Evolutionary conservation across 1,140 invertebrate species (phyloP), one percentile per base, ranked within the genome.

Genomic region (Drosophila equinoxialis): DNA sequence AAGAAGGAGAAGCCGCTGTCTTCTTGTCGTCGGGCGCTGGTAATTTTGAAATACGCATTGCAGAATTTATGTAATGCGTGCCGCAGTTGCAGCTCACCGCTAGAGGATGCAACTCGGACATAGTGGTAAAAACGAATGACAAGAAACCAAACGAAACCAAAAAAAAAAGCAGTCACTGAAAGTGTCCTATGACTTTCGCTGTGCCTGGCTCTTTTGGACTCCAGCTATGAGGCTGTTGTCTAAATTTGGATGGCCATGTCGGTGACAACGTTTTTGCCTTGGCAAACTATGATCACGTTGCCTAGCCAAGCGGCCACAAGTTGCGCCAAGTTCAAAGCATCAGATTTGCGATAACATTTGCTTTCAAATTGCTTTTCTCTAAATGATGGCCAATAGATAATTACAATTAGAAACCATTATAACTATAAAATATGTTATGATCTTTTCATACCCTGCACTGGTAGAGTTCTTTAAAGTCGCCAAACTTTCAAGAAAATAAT

Each of bases 31-130:
- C 68, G 55, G 63, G 81, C 64, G 79, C 64, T 74, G 81, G 81
- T 77, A 87, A 87, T 87, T 83, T 87, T 87, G 84, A 87, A 84
- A 87, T 89, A 87, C 84, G 84, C 84, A 84, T 89, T 77, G 77
- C 80, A 80, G 80, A 87, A 87, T 87, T 87, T 87, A 87, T 87
- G 84, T 84, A 89, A 87, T 87, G 84, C 84, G 84, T 87, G 77
- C 79, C 79, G 68, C 72, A 63, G 69, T 55, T 61, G 67, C 77
- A 63, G 68, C 58, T 72, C 55, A 55, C 67, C 75, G 30, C 59
- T 48, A 58, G 64, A 30, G 71, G 63, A 61, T 62, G 68, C 45
- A 20, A 48, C 17, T 61, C 45, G 70, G 73, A 30, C 30, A 6
- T 48, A 72, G 71, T 81, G 79, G 79, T 83, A 86, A 81, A 86